A percentile compares a stretch with the other conserved stretches of the same genome.
phyloP scores from a whole-genome alignment of 2,797 vertebrate species.

The Lepidocolaptes lacrymiger region DNA sequence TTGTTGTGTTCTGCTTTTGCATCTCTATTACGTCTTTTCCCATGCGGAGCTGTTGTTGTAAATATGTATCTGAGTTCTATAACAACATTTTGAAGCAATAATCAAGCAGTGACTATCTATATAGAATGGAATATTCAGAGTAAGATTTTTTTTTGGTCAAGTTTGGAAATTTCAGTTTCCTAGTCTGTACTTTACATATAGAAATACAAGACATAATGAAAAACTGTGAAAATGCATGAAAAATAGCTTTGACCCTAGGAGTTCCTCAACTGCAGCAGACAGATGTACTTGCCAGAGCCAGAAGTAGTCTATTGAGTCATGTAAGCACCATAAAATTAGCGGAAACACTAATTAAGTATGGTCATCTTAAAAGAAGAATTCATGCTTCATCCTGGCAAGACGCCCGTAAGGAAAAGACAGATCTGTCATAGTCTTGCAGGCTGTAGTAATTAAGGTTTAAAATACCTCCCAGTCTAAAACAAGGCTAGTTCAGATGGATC shows the following conservation, averaged over 20 bases:
- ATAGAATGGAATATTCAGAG: background rate
- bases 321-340: constrained; percentile 63
- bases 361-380: constrained; percentile 52
- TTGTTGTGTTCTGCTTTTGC: background rate
- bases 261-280: background rate
- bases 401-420: constrained; percentile 61
- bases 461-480: constrained; percentile 64
- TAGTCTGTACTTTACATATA: background rate
- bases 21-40: background rate
- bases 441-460: constrained; percentile 77
- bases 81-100: background rate
- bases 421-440: constrained; percentile 72
- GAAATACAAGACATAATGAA: background rate
- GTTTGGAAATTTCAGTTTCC: background rate
- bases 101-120: background rate
- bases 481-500: constrained; percentile 55
- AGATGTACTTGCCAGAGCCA: background rate
- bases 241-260: constrained; percentile 17
- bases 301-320: constrained; percentile 35
- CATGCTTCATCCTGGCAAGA: constrained; percentile 67
- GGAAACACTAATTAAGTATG: constrained; percentile 70
- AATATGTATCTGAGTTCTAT: background rate
- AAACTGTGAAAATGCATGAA: background rate
- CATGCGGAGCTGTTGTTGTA: background rate
- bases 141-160: background rate